Evolutionary conservation across 2,797 vertebrate species (phyloP).

Genomic region (Phaenicophaeus curvirostris): DNA sequence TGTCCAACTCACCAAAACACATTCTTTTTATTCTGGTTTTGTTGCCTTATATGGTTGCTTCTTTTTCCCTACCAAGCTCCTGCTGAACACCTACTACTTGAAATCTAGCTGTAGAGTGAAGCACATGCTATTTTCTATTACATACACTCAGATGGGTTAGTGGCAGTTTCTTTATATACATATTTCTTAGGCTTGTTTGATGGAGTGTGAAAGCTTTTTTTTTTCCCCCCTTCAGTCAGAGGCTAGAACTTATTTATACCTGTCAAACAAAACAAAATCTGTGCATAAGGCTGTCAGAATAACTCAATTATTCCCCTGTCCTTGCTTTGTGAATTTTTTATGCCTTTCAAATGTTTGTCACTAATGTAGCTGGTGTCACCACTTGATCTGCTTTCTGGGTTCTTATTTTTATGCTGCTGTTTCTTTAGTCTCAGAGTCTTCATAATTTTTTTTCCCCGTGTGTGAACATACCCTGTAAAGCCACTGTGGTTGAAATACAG

Average conservation of each 20-base stretch:
- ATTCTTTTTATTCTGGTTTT: constrained; percentile 34
- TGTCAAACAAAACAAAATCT: constrained; percentile 54
- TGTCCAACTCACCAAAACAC: constrained; percentile 4
- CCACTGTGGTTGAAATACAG: background rate
- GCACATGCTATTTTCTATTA: constrained; percentile 48
- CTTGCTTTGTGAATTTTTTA: background rate
- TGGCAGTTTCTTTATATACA: constrained; percentile 58
- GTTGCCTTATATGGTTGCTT: constrained; percentile 45
- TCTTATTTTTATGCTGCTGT: background rate
- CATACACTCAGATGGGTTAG: constrained; percentile 25
- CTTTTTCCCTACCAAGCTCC: constrained; percentile 27
- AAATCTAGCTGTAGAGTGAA: constrained; percentile 38
- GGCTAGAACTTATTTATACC: constrained; percentile 59
- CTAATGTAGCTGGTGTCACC: background rate
- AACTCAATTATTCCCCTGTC: constrained; percentile 28
- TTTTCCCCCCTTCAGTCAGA: background rate
- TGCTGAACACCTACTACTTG: constrained; percentile 54
- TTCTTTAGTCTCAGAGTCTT: background rate
- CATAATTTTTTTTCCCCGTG: background rate
- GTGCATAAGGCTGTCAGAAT: constrained; percentile 36
- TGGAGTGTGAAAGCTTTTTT: constrained; percentile 42
- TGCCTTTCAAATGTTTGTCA: constrained; percentile 10
- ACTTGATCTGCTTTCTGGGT: constrained; percentile 3
- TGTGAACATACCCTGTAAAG: background rate
- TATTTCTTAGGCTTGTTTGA: constrained; percentile 39